phyloP scores from a whole-genome alignment of 2,113 vertebrate genomes.

The Brachionichthys hirsutus region DNA sequence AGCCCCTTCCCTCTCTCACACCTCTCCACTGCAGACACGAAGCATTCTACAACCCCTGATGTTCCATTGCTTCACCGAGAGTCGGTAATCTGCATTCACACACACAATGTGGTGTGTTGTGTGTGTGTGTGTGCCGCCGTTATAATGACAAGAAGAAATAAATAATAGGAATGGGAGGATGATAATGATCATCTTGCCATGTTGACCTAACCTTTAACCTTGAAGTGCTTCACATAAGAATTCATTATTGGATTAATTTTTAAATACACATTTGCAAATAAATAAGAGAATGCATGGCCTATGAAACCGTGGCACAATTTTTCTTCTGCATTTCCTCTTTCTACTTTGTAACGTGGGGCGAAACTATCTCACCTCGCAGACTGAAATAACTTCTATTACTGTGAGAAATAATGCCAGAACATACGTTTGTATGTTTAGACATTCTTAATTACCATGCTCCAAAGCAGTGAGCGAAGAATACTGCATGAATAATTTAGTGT shows the following conservation, averaged over 20 bases:
- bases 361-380: not conserved
- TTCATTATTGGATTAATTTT: not conserved
- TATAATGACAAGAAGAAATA: not conserved
- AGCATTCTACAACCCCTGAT: conserved; percentile 68
- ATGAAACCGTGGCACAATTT: too few species aligned
- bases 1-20: conserved; percentile 53
- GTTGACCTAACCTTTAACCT: not conserved
- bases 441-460: conserved; percentile 10
- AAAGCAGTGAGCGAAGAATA: conserved; percentile 11
- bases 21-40: conserved; percentile 70
- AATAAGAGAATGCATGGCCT: too few species aligned
- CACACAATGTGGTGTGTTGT: conserved; percentile 4
- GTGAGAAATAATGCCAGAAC: not conserved
- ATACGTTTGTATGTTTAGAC: not conserved
- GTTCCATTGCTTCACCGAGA: conserved; percentile 56
- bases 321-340: too few species aligned
- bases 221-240: not conserved
- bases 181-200: not conserved
- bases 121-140: not conserved
- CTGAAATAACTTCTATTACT: not conserved
- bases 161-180: not conserved
- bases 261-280: not conserved
- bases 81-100: conserved; percentile 34
- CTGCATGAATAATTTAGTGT: conserved; percentile 36
- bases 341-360: too few species aligned